These are phyloP conservation scores for Gymnoscopelus microlampas DNA, from an alignment of 2,797 vertebrate species.

Conservation along the genomic window DNA sequence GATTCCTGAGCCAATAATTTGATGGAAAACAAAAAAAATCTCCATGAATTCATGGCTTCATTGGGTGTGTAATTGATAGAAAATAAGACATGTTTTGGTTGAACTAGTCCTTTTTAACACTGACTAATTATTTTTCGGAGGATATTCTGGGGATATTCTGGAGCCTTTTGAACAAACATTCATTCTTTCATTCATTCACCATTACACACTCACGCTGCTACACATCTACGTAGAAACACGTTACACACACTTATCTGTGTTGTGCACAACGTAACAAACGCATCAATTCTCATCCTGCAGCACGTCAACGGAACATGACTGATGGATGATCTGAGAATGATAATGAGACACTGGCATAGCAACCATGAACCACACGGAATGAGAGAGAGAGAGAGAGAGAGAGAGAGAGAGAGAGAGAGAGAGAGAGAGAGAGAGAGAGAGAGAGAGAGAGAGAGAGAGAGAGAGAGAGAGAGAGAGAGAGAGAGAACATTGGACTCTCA, in stretches of 20 bases:
- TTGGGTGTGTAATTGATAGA: too few species aligned
- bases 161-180: slow-evolving; percentile 34
- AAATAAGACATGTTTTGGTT: too few species aligned
- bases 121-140: slow-evolving; percentile 61
- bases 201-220: slow-evolving; percentile 13
- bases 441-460: slow-evolving; percentile 43
- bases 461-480: slow-evolving; percentile 11
- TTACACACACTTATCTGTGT: slow-evolving; percentile 13
- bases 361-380: slow-evolving; percentile 46
- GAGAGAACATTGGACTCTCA: slow-evolving; percentile 62
- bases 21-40: too few species aligned
- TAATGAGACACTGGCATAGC: slow-evolving; percentile 47
- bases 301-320: slow-evolving; percentile 8
- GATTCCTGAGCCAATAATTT: too few species aligned
- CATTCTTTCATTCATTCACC: slow-evolving; percentile 40
- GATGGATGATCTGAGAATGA: slow-evolving; percentile 13
- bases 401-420: slow-evolving; percentile 54
- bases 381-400: slow-evolving; percentile 65
- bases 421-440: slow-evolving; percentile 23
- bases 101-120: slow-evolving; percentile 24
- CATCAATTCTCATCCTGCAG: slow-evolving; percentile 39
- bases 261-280: slow-evolving; percentile 22
- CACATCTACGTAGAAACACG: slow-evolving; percentile 4
- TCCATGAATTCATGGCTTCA: too few species aligned
- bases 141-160: slow-evolving; percentile 49